These are phyloP conservation scores for Osmerus mordax DNA, from an alignment of 2,113 vertebrate genomes.

Conservation along the genomic window DNA sequence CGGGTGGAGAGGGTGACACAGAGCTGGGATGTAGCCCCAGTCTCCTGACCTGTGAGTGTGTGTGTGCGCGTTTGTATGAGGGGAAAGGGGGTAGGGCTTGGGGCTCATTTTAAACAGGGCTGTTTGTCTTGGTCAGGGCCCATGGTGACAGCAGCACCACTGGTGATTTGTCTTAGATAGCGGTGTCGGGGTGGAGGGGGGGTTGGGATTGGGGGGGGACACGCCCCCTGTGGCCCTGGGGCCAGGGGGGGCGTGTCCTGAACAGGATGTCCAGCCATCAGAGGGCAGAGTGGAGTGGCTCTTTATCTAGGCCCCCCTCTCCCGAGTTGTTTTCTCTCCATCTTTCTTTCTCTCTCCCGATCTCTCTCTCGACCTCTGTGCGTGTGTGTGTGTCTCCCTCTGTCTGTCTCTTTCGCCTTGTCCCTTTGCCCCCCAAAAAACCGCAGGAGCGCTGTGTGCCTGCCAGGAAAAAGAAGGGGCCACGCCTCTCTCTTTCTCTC, in stretches of 20 bases:
- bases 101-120: constrained; percentile 63
- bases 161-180: constrained; percentile 74
- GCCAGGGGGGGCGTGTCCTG: constrained; percentile 27
- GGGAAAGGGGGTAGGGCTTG: constrained; percentile 43
- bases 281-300: constrained; percentile 44
- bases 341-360: constrained; percentile 7
- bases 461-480: constrained; percentile 66
- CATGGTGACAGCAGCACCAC: constrained; percentile 64
- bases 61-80: constrained; percentile 33
- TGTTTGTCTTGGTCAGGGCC: constrained; percentile 70
- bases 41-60: constrained; percentile 63
- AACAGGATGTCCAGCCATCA: constrained; percentile 59
- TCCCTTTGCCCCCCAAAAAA: constrained; percentile 63
- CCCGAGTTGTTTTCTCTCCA: constrained; percentile 25
- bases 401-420: constrained; percentile 50
- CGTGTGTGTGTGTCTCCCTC: constrained; percentile 20
- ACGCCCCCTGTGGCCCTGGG: constrained; percentile 34
- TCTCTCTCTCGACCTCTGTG: constrained; percentile 23
- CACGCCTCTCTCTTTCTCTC: constrained; percentile 35
- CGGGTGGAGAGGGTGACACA: constrained; percentile 39
- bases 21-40: constrained; percentile 36
- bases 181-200: constrained; percentile 46
- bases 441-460: constrained; percentile 52
- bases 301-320: constrained; percentile 29
- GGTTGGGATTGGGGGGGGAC: constrained; percentile 42